Conservation (phyloP, 2,888 invertebrate genomes). For the Campoletis raptor region DNA sequence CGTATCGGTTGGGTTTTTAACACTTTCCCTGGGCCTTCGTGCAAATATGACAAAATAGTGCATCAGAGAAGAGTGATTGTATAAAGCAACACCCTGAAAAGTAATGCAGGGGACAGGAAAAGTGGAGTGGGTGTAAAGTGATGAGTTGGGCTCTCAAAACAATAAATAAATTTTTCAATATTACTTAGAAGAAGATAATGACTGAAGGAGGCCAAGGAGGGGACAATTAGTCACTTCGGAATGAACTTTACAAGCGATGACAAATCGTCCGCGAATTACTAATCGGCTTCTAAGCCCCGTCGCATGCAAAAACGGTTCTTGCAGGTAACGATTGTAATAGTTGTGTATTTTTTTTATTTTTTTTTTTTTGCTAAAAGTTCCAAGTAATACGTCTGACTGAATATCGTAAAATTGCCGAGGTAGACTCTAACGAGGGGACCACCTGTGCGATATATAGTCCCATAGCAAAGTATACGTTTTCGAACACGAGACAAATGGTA, state of each 20-base stretch:
- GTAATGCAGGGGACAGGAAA: too few relatives aligned
- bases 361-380: neutral
- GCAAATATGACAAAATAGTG: too few relatives aligned
- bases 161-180: neutral
- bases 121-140: too few relatives aligned
- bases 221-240: neutral
- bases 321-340: neutral
- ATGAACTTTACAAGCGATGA: neutral
- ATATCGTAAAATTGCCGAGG: constrained; percentile 25
- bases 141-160: too few relatives aligned
- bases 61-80: too few relatives aligned
- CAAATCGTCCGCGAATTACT: neutral
- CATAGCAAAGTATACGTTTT: constrained; percentile 18
- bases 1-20: too few relatives aligned
- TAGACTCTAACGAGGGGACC: constrained; percentile 27
- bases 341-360: neutral
- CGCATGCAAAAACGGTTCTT: neutral
- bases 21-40: too few relatives aligned
- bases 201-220: neutral
- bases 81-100: too few relatives aligned
- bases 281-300: neutral
- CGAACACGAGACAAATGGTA: constrained; percentile 45
- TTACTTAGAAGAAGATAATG: neutral
- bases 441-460: constrained; percentile 42
- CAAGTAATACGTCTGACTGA: constrained; percentile 9